A percentile compares a stretch with the other conserved stretches of the same genome.
These are phyloP conservation scores for Aurelia sp. DNA, from an alignment of 30 jellyfish, hydroid and myxozoan genomes.

Conservation along the genomic window DNA sequence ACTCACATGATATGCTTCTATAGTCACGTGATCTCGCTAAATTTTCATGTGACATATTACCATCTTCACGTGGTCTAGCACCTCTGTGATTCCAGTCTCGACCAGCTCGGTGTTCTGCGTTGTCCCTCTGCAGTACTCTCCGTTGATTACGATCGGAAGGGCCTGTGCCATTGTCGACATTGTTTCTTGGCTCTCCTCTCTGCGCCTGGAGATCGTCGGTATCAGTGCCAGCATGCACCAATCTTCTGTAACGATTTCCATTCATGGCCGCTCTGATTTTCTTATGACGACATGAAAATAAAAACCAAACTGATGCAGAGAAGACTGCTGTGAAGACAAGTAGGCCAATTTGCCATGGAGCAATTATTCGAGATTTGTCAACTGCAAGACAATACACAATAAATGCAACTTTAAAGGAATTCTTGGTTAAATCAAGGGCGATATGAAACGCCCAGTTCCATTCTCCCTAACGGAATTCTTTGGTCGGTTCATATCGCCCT, in stretches of 20 bases:
- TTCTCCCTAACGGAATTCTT: too few species aligned
- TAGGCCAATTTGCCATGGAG: conserved; percentile 28
- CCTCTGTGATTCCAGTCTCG: too few species aligned
- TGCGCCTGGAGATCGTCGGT: neutral
- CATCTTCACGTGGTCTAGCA: too few species aligned
- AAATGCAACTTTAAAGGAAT: neutral
- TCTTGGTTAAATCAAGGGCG: neutral
- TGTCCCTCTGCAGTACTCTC: too few species aligned
- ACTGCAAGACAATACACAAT: conserved; percentile 8
- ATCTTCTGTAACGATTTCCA: neutral
- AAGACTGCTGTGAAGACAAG: conserved; percentile 4
- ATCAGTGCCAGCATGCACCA: conserved; percentile 12
- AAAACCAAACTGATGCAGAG: neutral
- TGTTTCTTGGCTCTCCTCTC: too few species aligned
- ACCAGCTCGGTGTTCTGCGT: too few species aligned
- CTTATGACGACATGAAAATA: conserved; percentile 20
- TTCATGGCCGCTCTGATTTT: neutral
- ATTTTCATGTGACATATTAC: too few species aligned
- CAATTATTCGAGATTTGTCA: neutral
- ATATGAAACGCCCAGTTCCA: neutral
- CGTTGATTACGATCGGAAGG: too few species aligned
- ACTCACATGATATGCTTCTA: too few species aligned
- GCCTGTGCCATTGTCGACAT: too few species aligned
- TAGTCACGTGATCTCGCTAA: too few species aligned
- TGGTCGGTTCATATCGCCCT: too few species aligned